Conservation (phyloP, 1,140 invertebrate genomes). For the Aphelenchoides fujianensis region DNA sequence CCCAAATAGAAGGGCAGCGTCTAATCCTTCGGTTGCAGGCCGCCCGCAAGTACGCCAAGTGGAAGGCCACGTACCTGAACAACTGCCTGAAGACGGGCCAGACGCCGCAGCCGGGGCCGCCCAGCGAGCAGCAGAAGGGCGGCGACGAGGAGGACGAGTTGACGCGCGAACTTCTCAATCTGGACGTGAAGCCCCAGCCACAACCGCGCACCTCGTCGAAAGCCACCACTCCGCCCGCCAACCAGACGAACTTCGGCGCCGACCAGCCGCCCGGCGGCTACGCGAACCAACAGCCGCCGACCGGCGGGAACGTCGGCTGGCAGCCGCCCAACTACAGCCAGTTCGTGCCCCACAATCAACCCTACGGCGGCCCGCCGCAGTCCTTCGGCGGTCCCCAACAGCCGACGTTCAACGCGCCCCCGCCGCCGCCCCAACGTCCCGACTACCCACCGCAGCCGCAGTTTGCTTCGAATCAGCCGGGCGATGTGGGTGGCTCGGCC, state of each 20-base stretch:
- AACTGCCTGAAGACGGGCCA: conserved; percentile 93
- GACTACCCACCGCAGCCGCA: no score
- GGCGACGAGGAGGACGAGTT: conserved; percentile 26
- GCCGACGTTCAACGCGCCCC: background rate
- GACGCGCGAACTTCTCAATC: conserved; percentile 19
- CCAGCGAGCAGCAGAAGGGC: conserved; percentile 64
- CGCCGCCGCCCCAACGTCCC: background rate
- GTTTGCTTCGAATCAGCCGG: no score
- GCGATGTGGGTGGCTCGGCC: no score
- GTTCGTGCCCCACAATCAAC: no score
- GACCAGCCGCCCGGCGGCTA: conserved; percentile 2
- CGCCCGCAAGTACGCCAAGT: conserved; percentile 94
- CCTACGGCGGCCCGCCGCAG: background rate
- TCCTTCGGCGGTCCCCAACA: background rate
- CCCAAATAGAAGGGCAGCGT: conserved; percentile 37
- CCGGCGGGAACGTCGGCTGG: background rate
- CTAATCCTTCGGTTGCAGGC: conserved; percentile 56
- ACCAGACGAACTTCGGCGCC: no score
- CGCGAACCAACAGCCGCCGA: background rate
- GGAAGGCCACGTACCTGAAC: conserved; percentile 96
- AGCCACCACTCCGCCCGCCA: background rate
- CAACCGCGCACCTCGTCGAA: conserved; percentile 16
- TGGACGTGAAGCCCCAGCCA: conserved; percentile 9
- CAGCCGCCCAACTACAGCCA: background rate
- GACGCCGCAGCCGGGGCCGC: conserved; percentile 78